Evolutionary conservation across 2,888 invertebrate genomes (phyloP).

Genomic region (Bursaphelenchus okinawaensis): DNA sequence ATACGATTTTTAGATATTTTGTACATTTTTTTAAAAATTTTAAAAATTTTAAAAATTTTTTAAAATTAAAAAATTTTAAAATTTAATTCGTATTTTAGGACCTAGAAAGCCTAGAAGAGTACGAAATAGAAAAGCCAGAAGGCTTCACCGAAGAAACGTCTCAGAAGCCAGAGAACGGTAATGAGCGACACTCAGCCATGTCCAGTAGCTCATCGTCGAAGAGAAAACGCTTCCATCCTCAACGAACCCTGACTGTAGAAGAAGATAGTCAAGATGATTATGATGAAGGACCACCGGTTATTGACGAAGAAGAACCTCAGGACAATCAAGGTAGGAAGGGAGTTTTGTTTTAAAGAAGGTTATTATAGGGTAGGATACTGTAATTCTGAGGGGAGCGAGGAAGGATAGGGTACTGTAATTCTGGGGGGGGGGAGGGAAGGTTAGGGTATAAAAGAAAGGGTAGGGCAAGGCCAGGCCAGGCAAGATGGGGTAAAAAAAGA

Average conservation of each 20-base stretch:
- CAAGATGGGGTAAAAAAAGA: too few species aligned
- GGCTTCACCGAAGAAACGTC: neutral
- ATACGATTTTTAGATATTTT: neutral
- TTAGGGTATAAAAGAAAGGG: too few species aligned
- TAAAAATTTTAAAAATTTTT: neutral
- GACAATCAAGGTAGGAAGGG: neutral
- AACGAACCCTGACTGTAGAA: neutral
- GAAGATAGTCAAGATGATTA: neutral
- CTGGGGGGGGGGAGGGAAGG: too few species aligned
- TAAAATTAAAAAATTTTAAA: neutral
- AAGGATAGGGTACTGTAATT: too few species aligned
- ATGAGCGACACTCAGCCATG: neutral
- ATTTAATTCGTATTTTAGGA: neutral
- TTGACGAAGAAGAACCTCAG: neutral
- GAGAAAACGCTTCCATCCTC: constrained; percentile 10
- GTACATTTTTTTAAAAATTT: neutral
- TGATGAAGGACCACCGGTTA: neutral
- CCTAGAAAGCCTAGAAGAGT: neutral
- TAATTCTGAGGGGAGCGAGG: too few species aligned
- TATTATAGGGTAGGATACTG: too few species aligned
- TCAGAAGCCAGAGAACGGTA: neutral
- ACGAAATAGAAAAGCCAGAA: neutral
- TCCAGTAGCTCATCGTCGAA: constrained; percentile 3
- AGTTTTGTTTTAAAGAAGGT: too few species aligned
- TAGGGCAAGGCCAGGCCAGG: too few species aligned